Percentiles rank a stretch among this genome's conserved stretches.
Evolutionary conservation across 1,140 invertebrate genomes (phyloP).

Genomic region (Lamellibrachia luymesi): DNA sequence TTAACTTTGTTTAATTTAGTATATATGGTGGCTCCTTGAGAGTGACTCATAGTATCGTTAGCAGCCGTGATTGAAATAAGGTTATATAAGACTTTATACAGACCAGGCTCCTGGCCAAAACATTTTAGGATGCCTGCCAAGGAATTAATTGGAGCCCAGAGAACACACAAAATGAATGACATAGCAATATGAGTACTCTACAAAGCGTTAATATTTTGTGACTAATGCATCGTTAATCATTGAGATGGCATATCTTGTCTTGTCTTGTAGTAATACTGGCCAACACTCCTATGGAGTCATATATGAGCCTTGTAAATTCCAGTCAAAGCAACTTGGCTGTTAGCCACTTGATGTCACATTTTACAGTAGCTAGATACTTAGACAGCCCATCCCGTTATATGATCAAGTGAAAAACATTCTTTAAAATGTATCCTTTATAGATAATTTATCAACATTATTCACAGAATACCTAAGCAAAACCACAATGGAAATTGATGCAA

Average conservation of each 20-base stretch:
- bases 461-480: not conserved
- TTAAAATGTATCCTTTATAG: not conserved
- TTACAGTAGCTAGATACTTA: not conserved
- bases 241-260: not conserved
- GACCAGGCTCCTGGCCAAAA: not conserved
- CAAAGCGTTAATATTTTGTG: not conserved
- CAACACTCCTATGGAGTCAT: not conserved
- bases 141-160: not conserved
- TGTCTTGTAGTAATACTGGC: no score
- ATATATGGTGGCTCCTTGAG: no score
- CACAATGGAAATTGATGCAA: not conserved
- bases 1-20: no score
- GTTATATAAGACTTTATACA: not conserved
- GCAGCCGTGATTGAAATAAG: no score
- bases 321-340: not conserved
- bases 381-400: no score
- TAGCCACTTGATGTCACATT: not conserved
- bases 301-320: not conserved
- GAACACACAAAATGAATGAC: not conserved
- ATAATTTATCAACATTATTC: not conserved
- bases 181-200: not conserved
- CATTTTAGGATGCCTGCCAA: not conserved
- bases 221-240: not conserved
- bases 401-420: no score
- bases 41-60: no score